Evolutionary conservation across 1,140 invertebrate species (phyloP), one percentile per base, ranked within the genome.

Genomic region (Subanguina moxae): DNA sequence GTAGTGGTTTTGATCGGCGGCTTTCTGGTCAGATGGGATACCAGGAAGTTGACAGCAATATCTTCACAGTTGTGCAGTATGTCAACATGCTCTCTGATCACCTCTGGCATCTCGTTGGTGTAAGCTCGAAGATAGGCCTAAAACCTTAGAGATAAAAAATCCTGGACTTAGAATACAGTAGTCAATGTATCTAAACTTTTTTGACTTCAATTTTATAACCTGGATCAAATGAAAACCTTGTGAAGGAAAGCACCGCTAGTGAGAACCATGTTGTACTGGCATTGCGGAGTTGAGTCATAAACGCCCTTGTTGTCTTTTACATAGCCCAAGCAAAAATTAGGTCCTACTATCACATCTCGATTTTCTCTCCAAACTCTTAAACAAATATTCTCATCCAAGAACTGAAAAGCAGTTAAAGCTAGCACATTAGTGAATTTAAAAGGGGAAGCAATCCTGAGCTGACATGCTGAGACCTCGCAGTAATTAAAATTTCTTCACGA

Each of bases 21-120:
- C 43, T 58, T 38, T 43, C 71, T 42, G 7, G 72, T 75, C n/a
- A 73, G 59, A 62, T 73, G 65, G 11, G 72, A 43, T 17, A 73
- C 58, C n/a, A 74, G 59, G 45, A 73, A 73, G 38, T 68, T 75
- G 38, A 76, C 48, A 15, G 73, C 73, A 62, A 73, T 75, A 48
- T 73, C 72, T 28, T 73, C 72, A 30, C 72, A 73, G 84, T 98
- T 98, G 90, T 95, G 94, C 76, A 91, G 93, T 83, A 96, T 91
- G 83, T 98, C 94, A 9, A 98, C 94, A 86, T 96, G 94, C 78
- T 94, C 91, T 43, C 93, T 85, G 64, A 98, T 91, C 17, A 90
- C 90, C 83, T 91, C 89, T 0, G 93, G 92, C 85, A 98, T 88
- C 82, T 88, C 88, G 80, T 94, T 89, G 68, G 90, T 93, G 83